Evolutionary conservation across 2,888 invertebrate genomes (phyloP), one percentile per base, ranked within the genome.

Genomic region (Zygaena filipendulae): DNA sequence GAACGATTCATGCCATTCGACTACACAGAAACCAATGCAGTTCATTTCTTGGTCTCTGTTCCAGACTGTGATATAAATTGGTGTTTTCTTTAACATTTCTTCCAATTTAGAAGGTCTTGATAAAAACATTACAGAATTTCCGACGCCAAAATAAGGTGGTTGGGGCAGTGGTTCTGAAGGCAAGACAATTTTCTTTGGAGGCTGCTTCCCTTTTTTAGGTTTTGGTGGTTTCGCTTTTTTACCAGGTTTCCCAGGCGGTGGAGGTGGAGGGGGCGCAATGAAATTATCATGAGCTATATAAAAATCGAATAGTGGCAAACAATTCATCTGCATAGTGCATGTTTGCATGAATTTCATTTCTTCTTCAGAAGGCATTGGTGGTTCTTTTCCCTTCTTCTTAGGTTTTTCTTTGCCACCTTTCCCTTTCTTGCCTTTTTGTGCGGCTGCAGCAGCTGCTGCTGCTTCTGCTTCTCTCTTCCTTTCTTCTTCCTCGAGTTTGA

Each of bases 231-330:
- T 51, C 0, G 34, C 47, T 35, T 59, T 56, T 23, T 59, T 62
- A 0, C 55, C 53, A 36, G 67, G 49, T 19, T 49, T 67, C 1
- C 46, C 40, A 2, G 66, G 67, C 2, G 77, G 72, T 2, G 56
- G 43, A 1, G 75, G 77, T 2, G 75, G 75, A 2, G 69, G 67
- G 2, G 79, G 79, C 3, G 74, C 54, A 2, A 77, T 44, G 27
- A 79, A 79, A 25, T 79, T 79, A 32, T 79, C 79, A 33, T 79
- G 79, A n/a, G 77, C 77, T 4, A 79, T 57, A 30, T 64, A 64
- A 30, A 79, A 79, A 36, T 79, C 70, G 40, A 79, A 79, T 9
- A 79, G 30, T 2, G 79, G 77, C 11, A 67, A 38, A 37, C 79
- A 79, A 26, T 59, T 64, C 66, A 79, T 68, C 49, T 77, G 66